These are phyloP conservation scores for Cinara cedri DNA, from an alignment of 2,888 invertebrate genomes.

Conservation along the genomic window DNA sequence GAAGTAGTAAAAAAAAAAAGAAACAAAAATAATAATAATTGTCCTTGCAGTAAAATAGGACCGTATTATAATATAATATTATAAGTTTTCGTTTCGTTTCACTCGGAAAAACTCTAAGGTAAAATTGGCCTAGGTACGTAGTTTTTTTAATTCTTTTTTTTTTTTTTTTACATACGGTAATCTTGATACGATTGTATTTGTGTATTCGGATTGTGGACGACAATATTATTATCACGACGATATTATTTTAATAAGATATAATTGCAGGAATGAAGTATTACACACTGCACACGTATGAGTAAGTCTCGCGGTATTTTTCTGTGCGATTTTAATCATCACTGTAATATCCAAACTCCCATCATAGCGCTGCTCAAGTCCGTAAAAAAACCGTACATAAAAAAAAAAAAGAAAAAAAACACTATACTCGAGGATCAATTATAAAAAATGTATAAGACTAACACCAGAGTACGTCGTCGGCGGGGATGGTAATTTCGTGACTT, in stretches of 20 bases:
- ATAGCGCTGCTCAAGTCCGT: constrained; percentile 29
- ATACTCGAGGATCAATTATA: constrained; percentile 28
- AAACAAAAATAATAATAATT: no score
- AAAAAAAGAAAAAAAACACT: background rate
- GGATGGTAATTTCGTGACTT: constrained; percentile 22
- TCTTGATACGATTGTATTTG: constrained; percentile 52
- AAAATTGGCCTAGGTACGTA: constrained; percentile 12
- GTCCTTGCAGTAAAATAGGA: constrained; percentile 49
- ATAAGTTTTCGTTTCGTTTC: constrained; percentile 55
- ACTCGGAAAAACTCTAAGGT: constrained; percentile 53
- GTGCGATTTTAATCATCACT: constrained; percentile 44
- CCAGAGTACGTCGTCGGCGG: background rate
- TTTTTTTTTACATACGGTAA: background rate
- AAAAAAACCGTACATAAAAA: constrained; percentile 43
- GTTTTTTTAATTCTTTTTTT: background rate
- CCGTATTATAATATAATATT: background rate
- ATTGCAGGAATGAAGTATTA: background rate
- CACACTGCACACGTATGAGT: background rate
- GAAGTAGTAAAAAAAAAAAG: background rate
- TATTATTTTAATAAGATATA: constrained; percentile 16
- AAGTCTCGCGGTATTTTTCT: background rate
- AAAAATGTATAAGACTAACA: background rate
- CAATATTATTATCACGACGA: background rate
- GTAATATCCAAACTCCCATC: background rate
- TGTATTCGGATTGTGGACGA: background rate